These are phyloP conservation scores for Peromyscus californicus DNA, from an alignment of 2,113 vertebrate species.

Conservation along the genomic window DNA sequence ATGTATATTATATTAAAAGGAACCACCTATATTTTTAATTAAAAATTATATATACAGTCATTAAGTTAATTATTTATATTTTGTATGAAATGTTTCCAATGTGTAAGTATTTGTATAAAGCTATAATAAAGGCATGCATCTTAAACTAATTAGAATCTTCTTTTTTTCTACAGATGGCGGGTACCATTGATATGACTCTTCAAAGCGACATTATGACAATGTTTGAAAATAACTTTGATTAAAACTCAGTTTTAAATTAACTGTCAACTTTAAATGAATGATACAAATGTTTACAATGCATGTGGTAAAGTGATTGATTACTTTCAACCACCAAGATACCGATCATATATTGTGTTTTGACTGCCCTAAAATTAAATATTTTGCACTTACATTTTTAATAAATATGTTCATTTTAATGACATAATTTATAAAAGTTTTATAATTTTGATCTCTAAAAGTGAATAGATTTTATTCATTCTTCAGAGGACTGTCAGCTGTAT, in stretches of 20 bases:
- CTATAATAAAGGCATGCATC: slow-evolving; percentile 37
- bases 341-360: slow-evolving; percentile 79
- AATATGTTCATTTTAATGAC: slow-evolving; percentile 69
- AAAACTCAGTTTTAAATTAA: slow-evolving; percentile 75
- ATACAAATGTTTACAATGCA: slow-evolving; percentile 61
- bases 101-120: slow-evolving; percentile 41
- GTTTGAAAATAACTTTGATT: slow-evolving; percentile 94
- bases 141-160: slow-evolving; percentile 55
- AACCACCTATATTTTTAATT: slow-evolving; percentile 3
- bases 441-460: slow-evolving; percentile 63
- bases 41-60: slow-evolving; percentile 35
- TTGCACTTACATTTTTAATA: slow-evolving; percentile 77
- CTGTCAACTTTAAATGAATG: slow-evolving; percentile 56
- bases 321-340: slow-evolving; percentile 64
- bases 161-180: slow-evolving; percentile 89
- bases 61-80: slow-evolving; percentile 51
- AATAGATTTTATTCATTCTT: slow-evolving; percentile 59
- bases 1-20: slow-evolving; percentile 44
- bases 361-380: slow-evolving; percentile 77
- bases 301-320: slow-evolving; percentile 66
- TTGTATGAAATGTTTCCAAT: slow-evolving; percentile 38
- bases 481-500: slow-evolving; percentile 57
- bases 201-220: slow-evolving; percentile 94
- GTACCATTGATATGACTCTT: slow-evolving; percentile 92
- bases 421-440: slow-evolving; percentile 65